Conservation (phyloP, 2,888 invertebrate species). For the Agriopis marginaria region DNA sequence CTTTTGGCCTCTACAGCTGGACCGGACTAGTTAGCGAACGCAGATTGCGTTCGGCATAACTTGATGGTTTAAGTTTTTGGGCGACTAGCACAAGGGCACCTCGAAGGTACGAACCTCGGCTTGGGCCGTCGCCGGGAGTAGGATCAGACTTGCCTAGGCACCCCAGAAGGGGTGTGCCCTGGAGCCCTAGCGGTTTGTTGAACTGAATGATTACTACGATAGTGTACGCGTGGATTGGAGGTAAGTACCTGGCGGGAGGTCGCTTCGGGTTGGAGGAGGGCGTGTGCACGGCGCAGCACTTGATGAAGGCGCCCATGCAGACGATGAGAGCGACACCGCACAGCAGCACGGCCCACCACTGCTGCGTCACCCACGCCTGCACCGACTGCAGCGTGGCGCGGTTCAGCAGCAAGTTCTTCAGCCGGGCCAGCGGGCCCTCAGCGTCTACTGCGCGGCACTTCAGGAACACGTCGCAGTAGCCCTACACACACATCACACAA, state of each 20-base stretch:
- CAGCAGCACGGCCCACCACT: slow-evolving; percentile 98
- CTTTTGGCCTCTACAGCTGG: too few species aligned
- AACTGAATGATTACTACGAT: too few species aligned
- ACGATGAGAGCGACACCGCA: slow-evolving; percentile 96
- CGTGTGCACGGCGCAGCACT: slow-evolving; percentile 99
- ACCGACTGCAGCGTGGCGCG: slow-evolving; percentile 95
- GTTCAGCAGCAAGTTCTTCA: slow-evolving; percentile 98
- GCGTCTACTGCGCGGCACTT: slow-evolving; percentile 99
- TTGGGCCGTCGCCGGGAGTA: too few species aligned
- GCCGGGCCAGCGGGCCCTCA: slow-evolving; percentile 97
- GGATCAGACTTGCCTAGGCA: too few species aligned
- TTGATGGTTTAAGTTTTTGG: too few species aligned
- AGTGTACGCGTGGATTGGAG: too few species aligned
- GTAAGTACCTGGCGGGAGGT: slow-evolving; percentile 92
- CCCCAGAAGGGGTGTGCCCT: too few species aligned
- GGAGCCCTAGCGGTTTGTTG: too few species aligned
- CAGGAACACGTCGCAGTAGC: slow-evolving; percentile 99
- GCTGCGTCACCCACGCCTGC: slow-evolving; percentile 97
- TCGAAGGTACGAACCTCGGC: too few species aligned
- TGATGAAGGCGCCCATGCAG: slow-evolving; percentile 99
- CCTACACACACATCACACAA: slow-evolving; percentile 81
- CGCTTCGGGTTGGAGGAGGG: slow-evolving; percentile 99
- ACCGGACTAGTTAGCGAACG: too few species aligned
- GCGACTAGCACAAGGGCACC: too few species aligned
- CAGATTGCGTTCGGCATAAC: too few species aligned